Percentiles rank a stretch among this genome's conserved stretches.
Conservation (phyloP, 53 echinoderm and acorn worm species). For the Mesocentrotus franciscanus region DNA sequence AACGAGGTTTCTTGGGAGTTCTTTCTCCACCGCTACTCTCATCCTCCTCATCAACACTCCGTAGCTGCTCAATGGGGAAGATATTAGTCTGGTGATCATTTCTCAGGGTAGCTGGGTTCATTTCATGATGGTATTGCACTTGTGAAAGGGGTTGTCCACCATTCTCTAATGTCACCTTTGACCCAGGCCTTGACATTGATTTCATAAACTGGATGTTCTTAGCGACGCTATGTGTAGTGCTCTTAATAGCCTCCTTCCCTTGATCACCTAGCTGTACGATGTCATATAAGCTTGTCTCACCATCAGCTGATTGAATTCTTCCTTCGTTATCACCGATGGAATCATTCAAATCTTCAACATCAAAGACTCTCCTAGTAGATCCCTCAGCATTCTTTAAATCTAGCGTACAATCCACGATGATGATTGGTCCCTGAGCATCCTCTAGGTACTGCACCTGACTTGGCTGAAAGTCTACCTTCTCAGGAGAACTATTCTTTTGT, state of each 20-base stretch:
- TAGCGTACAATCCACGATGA: conserved; percentile 25
- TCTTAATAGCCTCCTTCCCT: neutral
- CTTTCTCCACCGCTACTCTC: neutral
- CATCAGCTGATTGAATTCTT: neutral
- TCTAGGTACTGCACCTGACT: conserved; percentile 39
- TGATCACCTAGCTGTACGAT: neutral
- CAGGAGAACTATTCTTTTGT: neutral
- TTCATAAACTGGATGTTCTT: neutral
- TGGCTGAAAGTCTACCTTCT: neutral
- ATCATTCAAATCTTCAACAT: neutral
- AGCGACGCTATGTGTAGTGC: neutral
- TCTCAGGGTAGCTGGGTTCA: neutral
- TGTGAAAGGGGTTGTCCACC: conserved; percentile 40
- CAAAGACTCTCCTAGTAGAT: neutral
- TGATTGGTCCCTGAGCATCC: neutral
- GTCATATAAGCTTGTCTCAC: neutral
- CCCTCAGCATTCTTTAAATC: neutral
- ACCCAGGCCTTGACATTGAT: neutral
- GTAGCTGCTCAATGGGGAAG: conserved; percentile 60
- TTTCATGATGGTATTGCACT: neutral
- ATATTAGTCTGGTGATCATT: conserved; percentile 4
- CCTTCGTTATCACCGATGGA: neutral
- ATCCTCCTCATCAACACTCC: neutral
- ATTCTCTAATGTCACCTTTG: conserved; percentile 12
- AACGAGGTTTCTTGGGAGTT: conserved; percentile 39